Conservation (phyloP, 1,140 invertebrate species). For the Macrotrachela quadricornifera region DNA sequence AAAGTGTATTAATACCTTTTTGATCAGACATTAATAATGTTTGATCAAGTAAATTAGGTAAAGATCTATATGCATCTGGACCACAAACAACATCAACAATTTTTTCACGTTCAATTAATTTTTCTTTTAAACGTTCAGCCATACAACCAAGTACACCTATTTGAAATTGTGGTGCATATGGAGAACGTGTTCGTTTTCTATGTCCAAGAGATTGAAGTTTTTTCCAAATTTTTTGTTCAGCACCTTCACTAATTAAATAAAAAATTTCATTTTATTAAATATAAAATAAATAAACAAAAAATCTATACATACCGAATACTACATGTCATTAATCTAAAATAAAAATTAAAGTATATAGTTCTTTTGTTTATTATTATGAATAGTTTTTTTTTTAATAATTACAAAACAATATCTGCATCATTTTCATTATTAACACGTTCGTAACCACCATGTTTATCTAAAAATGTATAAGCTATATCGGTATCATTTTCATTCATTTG, state of each 20-base stretch:
- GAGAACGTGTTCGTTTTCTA: constrained; percentile 17
- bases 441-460: constrained; percentile 49
- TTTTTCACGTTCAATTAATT: constrained; percentile 9
- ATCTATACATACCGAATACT: constrained; percentile 43
- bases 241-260: constrained; percentile 41
- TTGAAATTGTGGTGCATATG: constrained; percentile 16
- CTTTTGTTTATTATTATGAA: no score
- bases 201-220: constrained; percentile 44
- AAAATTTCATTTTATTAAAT: no score
- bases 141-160: constrained; percentile 9
- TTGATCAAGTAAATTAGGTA: constrained; percentile 2
- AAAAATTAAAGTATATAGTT: no score
- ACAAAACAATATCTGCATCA: constrained; percentile 61
- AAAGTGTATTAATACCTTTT: not conserved
- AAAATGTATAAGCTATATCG: constrained; percentile 69
- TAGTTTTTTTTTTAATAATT: no score
- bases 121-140: constrained; percentile 5
- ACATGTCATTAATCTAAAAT: constrained; percentile 53
- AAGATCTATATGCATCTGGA: constrained; percentile 50
- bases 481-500: constrained; percentile 95
- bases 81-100: constrained; percentile 2
- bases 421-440: constrained; percentile 35
- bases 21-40: not conserved
- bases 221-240: constrained; percentile 77
- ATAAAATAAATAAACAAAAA: no score